A percentile compares a stretch with the other conserved stretches of the same genome.
Conservation (phyloP, 2,797 vertebrate species). For the Anabas testudineus region DNA sequence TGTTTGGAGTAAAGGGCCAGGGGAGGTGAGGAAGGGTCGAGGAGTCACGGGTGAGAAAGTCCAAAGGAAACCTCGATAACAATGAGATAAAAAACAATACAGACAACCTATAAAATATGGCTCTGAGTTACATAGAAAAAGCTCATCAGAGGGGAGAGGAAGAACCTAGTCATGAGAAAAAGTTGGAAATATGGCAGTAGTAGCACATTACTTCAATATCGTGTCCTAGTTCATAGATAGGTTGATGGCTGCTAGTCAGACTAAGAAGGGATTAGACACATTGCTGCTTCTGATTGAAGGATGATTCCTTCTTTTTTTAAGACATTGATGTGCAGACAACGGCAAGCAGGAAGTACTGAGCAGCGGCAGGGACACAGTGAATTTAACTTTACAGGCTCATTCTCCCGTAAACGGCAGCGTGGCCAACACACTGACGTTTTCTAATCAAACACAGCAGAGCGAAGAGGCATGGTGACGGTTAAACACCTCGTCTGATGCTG, state of each 20-base stretch:
- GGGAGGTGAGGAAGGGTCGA: background rate
- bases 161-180: slow-evolving; percentile 74
- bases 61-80: slow-evolving; percentile 72
- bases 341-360: slow-evolving; percentile 40
- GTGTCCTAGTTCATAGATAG: slow-evolving; percentile 51
- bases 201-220: slow-evolving; percentile 72
- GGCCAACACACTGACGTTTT: slow-evolving; percentile 35
- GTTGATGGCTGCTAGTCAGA: slow-evolving; percentile 54
- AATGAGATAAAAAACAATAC: slow-evolving; percentile 83
- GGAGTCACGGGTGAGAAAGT: slow-evolving; percentile 41
- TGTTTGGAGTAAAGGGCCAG: slow-evolving; percentile 67
- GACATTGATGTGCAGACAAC: slow-evolving; percentile 43
- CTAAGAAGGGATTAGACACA: slow-evolving; percentile 49
- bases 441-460: slow-evolving; percentile 43
- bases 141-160: slow-evolving; percentile 73
- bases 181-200: slow-evolving; percentile 83
- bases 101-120: slow-evolving; percentile 87
- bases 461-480: slow-evolving; percentile 5
- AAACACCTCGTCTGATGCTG: slow-evolving; percentile 28
- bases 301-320: slow-evolving; percentile 49
- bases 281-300: slow-evolving; percentile 51
- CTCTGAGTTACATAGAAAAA: slow-evolving; percentile 87
- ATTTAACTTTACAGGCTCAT: slow-evolving; percentile 55
- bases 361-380: slow-evolving; percentile 47
- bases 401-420: slow-evolving; percentile 50